These are phyloP conservation scores for Notothenia rossii DNA, from an alignment of 2,113 vertebrate genomes.

Conservation along the genomic window DNA sequence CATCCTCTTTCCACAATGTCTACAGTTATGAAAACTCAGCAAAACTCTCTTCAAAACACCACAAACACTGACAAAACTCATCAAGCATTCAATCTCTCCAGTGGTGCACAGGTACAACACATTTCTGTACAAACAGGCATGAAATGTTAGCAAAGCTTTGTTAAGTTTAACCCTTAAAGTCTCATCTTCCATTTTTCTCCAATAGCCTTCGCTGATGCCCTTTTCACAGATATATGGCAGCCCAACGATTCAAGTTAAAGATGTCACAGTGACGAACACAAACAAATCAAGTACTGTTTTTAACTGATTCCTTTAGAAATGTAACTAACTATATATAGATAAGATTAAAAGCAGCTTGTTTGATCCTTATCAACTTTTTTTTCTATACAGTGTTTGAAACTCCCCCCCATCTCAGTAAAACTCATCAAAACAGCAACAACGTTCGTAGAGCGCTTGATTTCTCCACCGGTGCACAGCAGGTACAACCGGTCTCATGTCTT, in stretches of 20 bases:
- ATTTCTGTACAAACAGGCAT: not conserved
- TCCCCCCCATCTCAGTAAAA: not conserved
- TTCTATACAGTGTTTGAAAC: constrained; percentile 42
- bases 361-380: not conserved
- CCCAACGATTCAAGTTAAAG: not conserved
- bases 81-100: not conserved
- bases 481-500: not conserved
- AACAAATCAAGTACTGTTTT: not conserved
- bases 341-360: not conserved
- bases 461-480: constrained; percentile 11
- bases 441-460: constrained; percentile 34
- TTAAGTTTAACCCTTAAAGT: not conserved
- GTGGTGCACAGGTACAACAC: not conserved
- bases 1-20: not conserved
- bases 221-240: not conserved
- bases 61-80: not conserved
- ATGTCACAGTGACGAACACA: not conserved
- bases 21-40: not conserved
- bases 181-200: not conserved
- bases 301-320: not conserved
- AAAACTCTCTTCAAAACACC: not conserved
- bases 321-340: not conserved
- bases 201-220: not conserved
- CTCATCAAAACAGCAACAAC: not conserved
- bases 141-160: not conserved